Base-by-base conservation (phyloP, 1,140 invertebrate species). In the Nebria ingens region DNA sequence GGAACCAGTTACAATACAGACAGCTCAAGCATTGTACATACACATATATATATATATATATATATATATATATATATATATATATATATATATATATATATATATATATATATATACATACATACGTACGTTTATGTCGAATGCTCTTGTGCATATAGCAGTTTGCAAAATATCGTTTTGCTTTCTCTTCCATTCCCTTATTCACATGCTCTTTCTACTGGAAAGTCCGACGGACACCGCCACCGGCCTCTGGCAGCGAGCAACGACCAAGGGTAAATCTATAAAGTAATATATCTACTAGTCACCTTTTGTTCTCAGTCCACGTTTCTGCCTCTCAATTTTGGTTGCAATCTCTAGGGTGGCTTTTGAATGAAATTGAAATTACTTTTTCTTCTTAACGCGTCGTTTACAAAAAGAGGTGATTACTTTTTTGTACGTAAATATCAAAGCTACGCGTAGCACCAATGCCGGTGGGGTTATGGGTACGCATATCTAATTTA, bases 301-400 rank as follows among this genome's bases (percentile, higher is more conserved):
- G 40, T 45, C 40, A 45, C 40, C 40, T 45, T 12, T 45, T 45
- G 40, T 45, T 12, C 17, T 45, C 17, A 45, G 9, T 45, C 17
- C 25, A 29, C 40, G 40, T 45, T 45, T 45, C 40, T 45, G 40
- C 40, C 17, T 9, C 40, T 45, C 40, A 17, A 45, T 45, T 45
- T 45, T 12, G 40, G 17, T 45, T 45, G 9, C 6, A 9, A 12
- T 45, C 17, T 45, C 17, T 45, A 12, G 40, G 9, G 40, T 45
- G 17, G 40, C 9, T 45, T 17, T 13, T 45, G 9, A 45, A 45
- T 45, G 40, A 45, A 45, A 45, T 17, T 45, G 40, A 45, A 45
- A 45, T 45, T 45, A 45, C 9, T 45, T 45, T 45, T 45, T 45
- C 40, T 45, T 17, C 40, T 17, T 45, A 4, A 45, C 17, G 40